These are phyloP conservation scores for Boulengerochromis microlepis DNA, from an alignment of 2,113 vertebrate genomes.

Conservation along the genomic window DNA sequence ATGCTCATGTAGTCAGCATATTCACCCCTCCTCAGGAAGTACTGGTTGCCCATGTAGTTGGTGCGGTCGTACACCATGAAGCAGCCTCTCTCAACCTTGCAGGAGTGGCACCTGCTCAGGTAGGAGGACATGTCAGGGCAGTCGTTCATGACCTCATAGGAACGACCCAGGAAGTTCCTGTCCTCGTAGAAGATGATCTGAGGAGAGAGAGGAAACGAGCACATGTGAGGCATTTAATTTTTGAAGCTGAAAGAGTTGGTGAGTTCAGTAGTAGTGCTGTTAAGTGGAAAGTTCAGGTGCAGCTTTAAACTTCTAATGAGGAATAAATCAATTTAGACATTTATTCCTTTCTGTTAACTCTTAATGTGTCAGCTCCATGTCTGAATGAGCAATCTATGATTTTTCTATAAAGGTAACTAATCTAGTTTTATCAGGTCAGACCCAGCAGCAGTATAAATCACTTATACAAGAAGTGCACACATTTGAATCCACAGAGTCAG, in stretches of 20 bases:
- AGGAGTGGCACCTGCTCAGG: constrained; percentile 62
- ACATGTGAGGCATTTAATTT: not conserved
- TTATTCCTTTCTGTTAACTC: not conserved
- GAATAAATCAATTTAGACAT: not conserved
- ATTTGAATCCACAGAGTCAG: not conserved
- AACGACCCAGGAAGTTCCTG: constrained; percentile 69
- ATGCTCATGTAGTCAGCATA: constrained; percentile 67
- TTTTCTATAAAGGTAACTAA: not conserved
- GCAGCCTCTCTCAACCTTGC: constrained; percentile 60
- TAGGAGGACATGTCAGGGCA: constrained; percentile 63
- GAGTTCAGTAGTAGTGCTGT: not conserved
- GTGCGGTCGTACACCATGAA: constrained; percentile 63
- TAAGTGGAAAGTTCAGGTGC: not conserved
- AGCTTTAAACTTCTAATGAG: not conserved
- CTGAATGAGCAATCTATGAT: not conserved
- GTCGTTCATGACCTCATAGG: constrained; percentile 69
- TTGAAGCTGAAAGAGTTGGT: not conserved
- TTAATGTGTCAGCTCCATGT: not conserved
- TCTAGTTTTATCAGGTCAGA: not conserved
- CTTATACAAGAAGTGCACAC: not conserved
- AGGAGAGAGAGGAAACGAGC: not conserved
- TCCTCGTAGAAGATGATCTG: constrained; percentile 72
- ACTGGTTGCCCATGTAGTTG: constrained; percentile 62
- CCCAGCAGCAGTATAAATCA: not conserved
- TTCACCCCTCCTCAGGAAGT: constrained; percentile 63